Conservation (phyloP, 2,113 vertebrate genomes). For the Varanus salvator region DNA sequence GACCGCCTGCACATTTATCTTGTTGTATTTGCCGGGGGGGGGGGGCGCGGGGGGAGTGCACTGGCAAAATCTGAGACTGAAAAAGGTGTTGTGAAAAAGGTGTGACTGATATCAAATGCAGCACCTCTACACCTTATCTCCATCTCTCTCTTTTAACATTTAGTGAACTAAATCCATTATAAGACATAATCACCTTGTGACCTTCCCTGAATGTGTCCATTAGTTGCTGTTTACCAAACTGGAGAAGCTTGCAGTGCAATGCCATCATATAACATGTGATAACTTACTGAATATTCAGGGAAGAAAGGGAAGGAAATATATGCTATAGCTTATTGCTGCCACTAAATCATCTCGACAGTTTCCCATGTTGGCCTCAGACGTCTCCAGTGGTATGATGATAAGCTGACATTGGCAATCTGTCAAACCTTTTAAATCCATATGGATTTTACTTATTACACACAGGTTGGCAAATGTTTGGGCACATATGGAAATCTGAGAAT, state of each 20-base stretch:
- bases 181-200: background rate
- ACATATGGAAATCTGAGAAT: too few relatives aligned
- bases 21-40: conserved; percentile 1
- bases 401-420: too few relatives aligned
- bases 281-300: background rate
- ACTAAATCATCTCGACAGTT: background rate
- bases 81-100: background rate
- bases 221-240: background rate
- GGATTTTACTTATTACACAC: background rate
- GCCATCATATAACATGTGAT: background rate
- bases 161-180: background rate
- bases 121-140: too few relatives aligned
- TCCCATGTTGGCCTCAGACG: too few relatives aligned
- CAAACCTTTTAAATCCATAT: rapidly evolving
- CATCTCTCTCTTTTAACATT: too few relatives aligned
- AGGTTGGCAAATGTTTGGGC: too few relatives aligned
- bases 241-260: background rate
- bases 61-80: background rate
- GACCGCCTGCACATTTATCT: background rate
- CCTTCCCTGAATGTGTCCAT: background rate
- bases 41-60: too few relatives aligned
- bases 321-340: background rate
- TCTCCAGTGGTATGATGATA: too few relatives aligned
- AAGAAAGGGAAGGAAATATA: background rate
- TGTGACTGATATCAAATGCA: background rate